These are phyloP conservation scores for Euplexia lucipara DNA, from an alignment of 2,888 invertebrate genomes.

Conservation along the genomic window DNA sequence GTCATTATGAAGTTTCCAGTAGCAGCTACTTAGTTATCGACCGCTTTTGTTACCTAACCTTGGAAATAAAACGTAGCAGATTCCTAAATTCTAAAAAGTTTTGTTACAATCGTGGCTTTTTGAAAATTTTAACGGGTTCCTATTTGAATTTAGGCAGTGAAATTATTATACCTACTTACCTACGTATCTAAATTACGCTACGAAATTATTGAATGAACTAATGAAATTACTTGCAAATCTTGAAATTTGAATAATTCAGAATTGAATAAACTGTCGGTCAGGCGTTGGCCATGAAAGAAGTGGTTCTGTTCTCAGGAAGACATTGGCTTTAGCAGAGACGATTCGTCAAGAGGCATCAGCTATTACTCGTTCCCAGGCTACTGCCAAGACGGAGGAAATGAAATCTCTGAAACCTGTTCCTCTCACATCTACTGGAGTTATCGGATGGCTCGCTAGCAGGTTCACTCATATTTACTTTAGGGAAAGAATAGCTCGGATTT, in stretches of 20 bases:
- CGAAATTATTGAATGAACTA: background rate
- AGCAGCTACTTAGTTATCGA: constrained; percentile 48
- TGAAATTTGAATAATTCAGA: background rate
- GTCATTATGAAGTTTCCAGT: constrained; percentile 24
- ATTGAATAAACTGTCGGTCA: background rate
- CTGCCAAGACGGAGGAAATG: constrained; percentile 66
- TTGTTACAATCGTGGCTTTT: background rate
- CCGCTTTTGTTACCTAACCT: constrained; percentile 51
- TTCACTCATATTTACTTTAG: constrained; percentile 45
- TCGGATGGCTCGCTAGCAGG: constrained; percentile 86
- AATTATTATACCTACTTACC: background rate
- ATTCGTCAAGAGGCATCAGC: constrained; percentile 74
- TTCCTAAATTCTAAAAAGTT: constrained; percentile 18
- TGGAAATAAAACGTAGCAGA: constrained; percentile 22
- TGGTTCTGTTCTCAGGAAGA: constrained; percentile 66
- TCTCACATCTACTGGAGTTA: constrained; percentile 78
- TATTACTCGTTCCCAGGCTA: constrained; percentile 69
- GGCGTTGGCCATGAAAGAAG: background rate
- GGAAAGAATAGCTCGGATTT: no score
- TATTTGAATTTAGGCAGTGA: background rate
- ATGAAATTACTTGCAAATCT: no score
- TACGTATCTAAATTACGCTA: background rate
- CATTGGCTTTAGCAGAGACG: constrained; percentile 71
- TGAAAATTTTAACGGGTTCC: background rate
- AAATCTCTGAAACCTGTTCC: constrained; percentile 85